Base-by-base conservation (phyloP, 2,113 vertebrate genomes). In the Melanocharis versteri region DNA sequence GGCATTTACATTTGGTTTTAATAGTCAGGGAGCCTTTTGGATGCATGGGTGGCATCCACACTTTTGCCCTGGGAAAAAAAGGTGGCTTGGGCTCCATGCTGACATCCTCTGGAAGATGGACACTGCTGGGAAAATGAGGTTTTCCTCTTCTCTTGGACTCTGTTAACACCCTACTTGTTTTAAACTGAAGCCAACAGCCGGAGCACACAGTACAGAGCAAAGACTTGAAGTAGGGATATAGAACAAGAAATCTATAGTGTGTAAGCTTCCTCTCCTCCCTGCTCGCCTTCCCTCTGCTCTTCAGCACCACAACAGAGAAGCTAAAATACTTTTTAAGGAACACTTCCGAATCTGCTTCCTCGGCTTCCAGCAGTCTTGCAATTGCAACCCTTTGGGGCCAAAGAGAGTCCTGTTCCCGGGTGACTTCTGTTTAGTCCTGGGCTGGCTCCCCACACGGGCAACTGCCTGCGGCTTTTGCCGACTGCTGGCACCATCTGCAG, bases 401-500 rank as follows among this genome's bases (percentile, higher is more conserved):
- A 12, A 31, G 31, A 51, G 26, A 39, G 17, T 70, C 54, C 47
- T 66, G 40, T 51, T 85, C 11, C 27, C 1, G 1, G 3, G 17
- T 51, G 70, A 11, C 30, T 90, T 76, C 86, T 80, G 5, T n/a
- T 75, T 86, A 5, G 56, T 69, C 83, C 81, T 94, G 4, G 8
- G 18, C 23, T 27, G 86, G 48, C 70, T 95, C 86, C 80, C 87
- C 56, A 39, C 13, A 5, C 4, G 12, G 62, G 77, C 0, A 0
- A 15, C 42, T 13, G 10, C 9, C 42, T 27, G n/a, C 51, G 35
- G 83, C 33, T 94, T 98, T 42, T 89, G 97, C 54, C 24, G 4
- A 9, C 42, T 87, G 68, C 90, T 95, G 92, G 93, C 84, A 13
- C 94, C 90, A 60, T 97, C 96, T 44, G 64, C 83, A 69, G 96